Base-by-base conservation (phyloP, 2,888 invertebrate genomes). In the Monopis laevigella region DNA sequence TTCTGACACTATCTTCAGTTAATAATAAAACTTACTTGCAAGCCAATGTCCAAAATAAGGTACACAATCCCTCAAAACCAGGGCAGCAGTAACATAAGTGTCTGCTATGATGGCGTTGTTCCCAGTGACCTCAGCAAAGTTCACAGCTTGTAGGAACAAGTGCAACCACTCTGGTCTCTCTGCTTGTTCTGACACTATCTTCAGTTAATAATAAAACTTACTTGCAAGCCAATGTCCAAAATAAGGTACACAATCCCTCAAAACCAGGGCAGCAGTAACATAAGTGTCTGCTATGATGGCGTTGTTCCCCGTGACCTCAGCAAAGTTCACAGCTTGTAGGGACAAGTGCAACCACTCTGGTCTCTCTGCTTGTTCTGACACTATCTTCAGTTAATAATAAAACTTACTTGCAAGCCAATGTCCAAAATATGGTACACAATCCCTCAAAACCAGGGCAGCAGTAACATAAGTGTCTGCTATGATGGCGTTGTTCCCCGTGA, bases 391-490 rank as follows among this genome's bases (percentile, higher is more conserved):
- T n/a, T n/a, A n/a, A 3, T n/a, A 30, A 16, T 32, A 8, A 34
- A 12, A 36, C 41, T 28, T 67, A 87, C 78, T 88, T 84, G 47
- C 86, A 85, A 90, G 69, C 59, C 88, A 86, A 51, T 89, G 87
- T 24, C 90, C 78, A 49, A 86, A 82, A 47, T 82, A 82, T 2
- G 88, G 52, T 86, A 87, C 70, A 87, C 93, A 58, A 58, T 84
- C 57, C 64, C 80, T 82, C 46, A 93, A 85, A 11, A 90, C 85
- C 35, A 96, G 63, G 0, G 94, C 93, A 0, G 90, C 86, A 3
- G 89, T 89, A 3, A 93, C 86, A 59, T 95, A 96, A 19, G 96
- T 89, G 55, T 93, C 92, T 0, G 93, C 90, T 48, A 92, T 64
- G 2, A 89, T 82, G 42, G 92, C 83, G 34, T 85, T 74, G 42